Evolutionary conservation across 2,888 invertebrate species (phyloP), one percentile per base, ranked within the genome.

Genomic region (Malachius bipustulatus): DNA sequence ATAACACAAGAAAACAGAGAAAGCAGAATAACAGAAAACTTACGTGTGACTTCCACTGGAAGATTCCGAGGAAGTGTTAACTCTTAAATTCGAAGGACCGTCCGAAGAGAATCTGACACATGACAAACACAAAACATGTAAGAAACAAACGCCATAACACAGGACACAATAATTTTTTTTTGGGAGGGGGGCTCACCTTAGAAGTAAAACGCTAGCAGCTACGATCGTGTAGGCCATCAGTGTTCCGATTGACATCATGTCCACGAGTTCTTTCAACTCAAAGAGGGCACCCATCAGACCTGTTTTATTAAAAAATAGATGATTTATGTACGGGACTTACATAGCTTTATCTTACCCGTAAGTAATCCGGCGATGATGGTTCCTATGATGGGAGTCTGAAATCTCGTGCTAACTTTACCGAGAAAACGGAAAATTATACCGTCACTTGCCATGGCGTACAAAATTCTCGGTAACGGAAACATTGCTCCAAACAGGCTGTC

Each of bases 401-500:
- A 87, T 43, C 72, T 69, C 14, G 72, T 67, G 61, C 74, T 76
- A 4, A 90, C 78, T 39, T 67, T 67, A 1, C 85, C 82, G 59
- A 87, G 65, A 60, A 73, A 80, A 41, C 71, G 66, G 63, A 83
- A 91, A 47, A 91, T 69, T 14, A 91, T 64, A 1, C 88, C 88
- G 58, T 91, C 90, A 6, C 75, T 70, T 1, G 89, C 77, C 88
- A 91, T 89, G 14, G 89, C 82, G 62, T 89, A 90, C 32, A 89
- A 77, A 33, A 88, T 79, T 41, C 90, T 72, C 1, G 90, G 88
- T 28, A 90, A 62, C 0, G 88, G 85, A 55, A 82, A 89, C 70
- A 89, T 82, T 0, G 84, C 78, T 2, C 89, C 89, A 50, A 88
- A 71, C 34, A 88, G 64, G 54, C 84, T 89, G 55, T 14, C n/a